These are phyloP conservation scores for Drosophila infuscata DNA, from an alignment of 2,888 invertebrate species.

Conservation along the genomic window DNA sequence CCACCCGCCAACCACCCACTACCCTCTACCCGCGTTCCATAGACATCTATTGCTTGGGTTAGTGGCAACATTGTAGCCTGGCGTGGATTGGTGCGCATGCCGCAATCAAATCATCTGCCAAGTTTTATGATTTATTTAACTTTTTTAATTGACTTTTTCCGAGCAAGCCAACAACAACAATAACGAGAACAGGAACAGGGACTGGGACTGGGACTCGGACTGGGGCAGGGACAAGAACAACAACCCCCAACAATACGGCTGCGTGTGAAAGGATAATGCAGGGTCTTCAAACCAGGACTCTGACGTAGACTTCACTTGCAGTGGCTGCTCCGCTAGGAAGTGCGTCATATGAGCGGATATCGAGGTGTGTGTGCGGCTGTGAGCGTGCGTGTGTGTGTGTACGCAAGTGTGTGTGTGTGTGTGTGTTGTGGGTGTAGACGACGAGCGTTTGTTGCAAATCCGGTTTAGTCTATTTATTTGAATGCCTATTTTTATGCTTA, in stretches of 20 bases:
- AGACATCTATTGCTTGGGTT: conserved; percentile 3
- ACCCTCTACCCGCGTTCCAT: not conserved
- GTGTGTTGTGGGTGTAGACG: conserved; percentile 41
- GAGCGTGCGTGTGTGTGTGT: conserved; percentile 9
- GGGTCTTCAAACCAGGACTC: conserved; percentile 59
- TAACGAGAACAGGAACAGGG: conserved; percentile 21
- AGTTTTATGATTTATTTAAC: conserved; percentile 85
- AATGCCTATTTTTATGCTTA: conserved; percentile 76
- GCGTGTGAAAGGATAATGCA: conserved; percentile 82
- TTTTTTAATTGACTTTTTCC: conserved; percentile 85
- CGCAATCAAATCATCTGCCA: conserved; percentile 83
- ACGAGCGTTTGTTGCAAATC: conserved; percentile 66
- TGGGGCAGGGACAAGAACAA: conserved; percentile 24
- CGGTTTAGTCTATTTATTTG: conserved; percentile 76
- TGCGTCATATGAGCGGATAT: conserved; percentile 67
- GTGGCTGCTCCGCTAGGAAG: conserved; percentile 53
- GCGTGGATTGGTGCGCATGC: conserved; percentile 76
- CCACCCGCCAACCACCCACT: not conserved
- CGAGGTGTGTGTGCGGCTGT: conserved; percentile 41
- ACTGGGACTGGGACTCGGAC: too few relatives aligned
- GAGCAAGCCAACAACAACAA: conserved; percentile 42
- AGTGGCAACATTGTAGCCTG: conserved; percentile 62
- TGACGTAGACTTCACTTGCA: conserved; percentile 70
- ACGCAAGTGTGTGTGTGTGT: conserved; percentile 3
- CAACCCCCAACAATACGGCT: conserved; percentile 55